Evolutionary conservation across 2,888 invertebrate genomes (phyloP), one percentile per base, ranked within the genome.

Genomic region (Microplitis deprimator): DNA sequence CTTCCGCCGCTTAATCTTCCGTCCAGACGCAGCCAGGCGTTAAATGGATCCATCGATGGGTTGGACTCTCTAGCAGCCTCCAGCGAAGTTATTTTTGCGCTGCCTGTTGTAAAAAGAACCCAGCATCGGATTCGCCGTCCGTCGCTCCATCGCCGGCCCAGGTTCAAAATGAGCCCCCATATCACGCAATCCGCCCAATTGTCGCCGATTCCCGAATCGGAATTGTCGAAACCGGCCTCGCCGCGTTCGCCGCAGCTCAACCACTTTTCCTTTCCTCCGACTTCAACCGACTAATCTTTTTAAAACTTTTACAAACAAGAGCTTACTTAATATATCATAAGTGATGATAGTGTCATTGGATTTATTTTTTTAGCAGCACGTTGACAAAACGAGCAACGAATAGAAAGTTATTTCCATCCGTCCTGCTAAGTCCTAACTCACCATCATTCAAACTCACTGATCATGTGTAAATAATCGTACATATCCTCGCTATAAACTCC

Each of bases 141-240:
- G 0, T 84, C 84, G 2, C 82, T 88, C 10, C 84, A 87, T 70
- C 89, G 88, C 69, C 81, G 88, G 71, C 87, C 88, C 0, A 84
- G 87, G 41, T 87, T 88, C 75, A 89, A 88, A 75, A 83, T 87
- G 75, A 87, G 87, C 16, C 85, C 87, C 7, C 88, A 87, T 59
- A 79, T 89, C 1, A 84, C 89, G 1, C 90, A 90, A 71, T 88
- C 90, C 6, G 90, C 91, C 6, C 90, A 90, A 59, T 88, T 94
- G 77, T 94, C 94, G 75, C 94, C 94, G 41, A 94, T 94, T 75
- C 92, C 93, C 78, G 94, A 94, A 84, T 93, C 94, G 68, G 94
- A 94, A 41, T 90, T 94, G 17, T 94, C 94, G 68, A 94, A 94
- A 90, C 94, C 94, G 1, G 93, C 93, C 16, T 94, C 94, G 76